A percentile compares a stretch with the other conserved stretches of the same genome.
These are phyloP conservation scores for Arbacia lixula DNA, from an alignment of 53 echinoderm and acorn worm species.

Conservation along the genomic window DNA sequence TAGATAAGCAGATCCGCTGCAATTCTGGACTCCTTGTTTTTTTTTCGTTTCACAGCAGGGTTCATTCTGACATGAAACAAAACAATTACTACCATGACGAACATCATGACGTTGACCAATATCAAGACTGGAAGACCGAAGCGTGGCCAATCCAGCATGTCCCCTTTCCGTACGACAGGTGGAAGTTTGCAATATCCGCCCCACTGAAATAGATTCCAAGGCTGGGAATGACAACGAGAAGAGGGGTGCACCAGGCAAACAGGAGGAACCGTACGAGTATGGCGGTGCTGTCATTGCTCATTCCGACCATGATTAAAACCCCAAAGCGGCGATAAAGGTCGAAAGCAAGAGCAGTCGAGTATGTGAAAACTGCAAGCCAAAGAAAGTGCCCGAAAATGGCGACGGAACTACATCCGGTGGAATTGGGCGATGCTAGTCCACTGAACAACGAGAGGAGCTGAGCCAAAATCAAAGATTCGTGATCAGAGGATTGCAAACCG, in stretches of 20 bases:
- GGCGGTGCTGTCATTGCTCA: background rate
- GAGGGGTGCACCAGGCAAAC: constrained; percentile 49
- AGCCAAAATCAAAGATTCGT: background rate
- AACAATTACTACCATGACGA: constrained; percentile 51
- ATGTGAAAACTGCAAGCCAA: constrained; percentile 67
- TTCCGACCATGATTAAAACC: background rate
- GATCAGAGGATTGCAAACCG: background rate
- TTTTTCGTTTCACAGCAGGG: constrained; percentile 1
- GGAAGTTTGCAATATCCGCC: constrained; percentile 25
- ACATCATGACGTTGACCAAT: constrained; percentile 55
- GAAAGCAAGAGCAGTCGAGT: constrained; percentile 67
- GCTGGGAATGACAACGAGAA: constrained; percentile 58
- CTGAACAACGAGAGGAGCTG: background rate
- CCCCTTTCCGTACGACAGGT: constrained; percentile 37
- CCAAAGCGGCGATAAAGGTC: constrained; percentile 63
- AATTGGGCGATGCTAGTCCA: background rate
- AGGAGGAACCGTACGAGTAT: constrained; percentile 24
- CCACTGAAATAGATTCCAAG: constrained; percentile 59
- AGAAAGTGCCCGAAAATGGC: constrained; percentile 69
- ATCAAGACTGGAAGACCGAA: constrained; percentile 41
- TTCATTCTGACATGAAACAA: constrained; percentile 47
- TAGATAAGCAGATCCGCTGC: constrained; percentile 13
- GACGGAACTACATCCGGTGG: background rate
- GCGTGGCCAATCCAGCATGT: constrained; percentile 69
- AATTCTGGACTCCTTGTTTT: background rate